Base-by-base conservation (phyloP, 2,888 invertebrate genomes). In the Uropetala carovei region DNA sequence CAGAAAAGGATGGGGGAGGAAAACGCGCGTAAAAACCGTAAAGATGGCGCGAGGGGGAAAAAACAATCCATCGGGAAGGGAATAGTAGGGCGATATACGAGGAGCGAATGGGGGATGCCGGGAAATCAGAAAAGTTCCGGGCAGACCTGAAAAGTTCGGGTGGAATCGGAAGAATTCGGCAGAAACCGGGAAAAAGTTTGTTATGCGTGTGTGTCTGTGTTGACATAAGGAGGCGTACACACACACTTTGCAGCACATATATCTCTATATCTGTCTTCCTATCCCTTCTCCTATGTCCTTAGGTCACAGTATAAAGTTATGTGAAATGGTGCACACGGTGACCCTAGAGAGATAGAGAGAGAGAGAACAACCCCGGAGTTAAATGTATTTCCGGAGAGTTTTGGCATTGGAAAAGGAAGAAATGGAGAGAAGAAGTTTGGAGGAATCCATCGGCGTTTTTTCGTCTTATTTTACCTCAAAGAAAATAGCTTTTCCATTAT, bases 401-500 rank as follows among this genome's bases (percentile, higher is more conserved):
- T 64, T 43, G 30, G 56, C 57, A n/a, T 57, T n/a, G 57, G 57
- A 57, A 43, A 5, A 43, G 43, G 43, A 5, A 75, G 75, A 75
- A 9, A 75, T 18, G 68, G 22, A n/a, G 68, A 27, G 75, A 75
- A 13, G 18, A 75, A 75, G 22, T 75, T 75, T 13, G 75, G 18
- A 75, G 27, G 75, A 75, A 75, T 75, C 75, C 22, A 11, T 22
- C 0, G 22, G 75, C 18, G 22, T 75, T 75, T 75, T 75, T 27
- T 27, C 89, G 64, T 43, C 22, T 75, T 75, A 10, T 27, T 22
- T 75, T 75, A 75, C 75, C 75, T 75, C 75, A 75, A 89, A 64
- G 89, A 89, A 64, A 89, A 89, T 89, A 64, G 89, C 89, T 89
- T 43, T 89, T 89, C 89, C 89, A 89, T 89, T 89, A 89, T 64